Evolutionary conservation across 2,888 invertebrate genomes (phyloP), one percentile per base, ranked within the genome.

Genomic region (Vanessa cardui): DNA sequence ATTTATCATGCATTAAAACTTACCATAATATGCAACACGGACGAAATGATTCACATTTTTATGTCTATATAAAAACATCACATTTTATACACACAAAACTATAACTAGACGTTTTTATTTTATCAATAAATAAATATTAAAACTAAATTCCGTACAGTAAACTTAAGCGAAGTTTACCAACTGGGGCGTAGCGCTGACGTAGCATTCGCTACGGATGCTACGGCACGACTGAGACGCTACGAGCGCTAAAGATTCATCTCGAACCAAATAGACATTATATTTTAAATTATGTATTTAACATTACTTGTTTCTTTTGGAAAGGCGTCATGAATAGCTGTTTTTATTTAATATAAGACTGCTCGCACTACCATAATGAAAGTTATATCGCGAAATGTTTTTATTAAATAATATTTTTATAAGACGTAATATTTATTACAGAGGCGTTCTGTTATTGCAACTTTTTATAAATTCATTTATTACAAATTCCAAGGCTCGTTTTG

Each of bases 121-220:
- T 54, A n/a, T 2, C 31, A 16, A 26, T 1, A 16, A 52, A n/a
- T 33, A 33, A 33, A 26, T 56, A 18, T 18, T 39, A 52, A 5
- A 52, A 9, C 33, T 18, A 31, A 44, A 49, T 39, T 6, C 47
- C 58, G 58, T 39, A 64, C 26, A 59, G 52, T 21, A 65, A 65
- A 65, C 60, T 65, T 60, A 50, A 47, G 31, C 68, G 67, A 56
- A 69, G 63, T 62, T 68, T 61, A 58, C 46, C 58, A 65, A 68
- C 66, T 56, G 68, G 60, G 62, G 6, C 21, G 66, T 58, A 59
- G 58, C 44, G 20, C 16, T 16, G 58, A 20, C 68, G 74, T 74
- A 72, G 73, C 72, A 66, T 1, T 64, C 66, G 66, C 64, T 69
- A 72, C 73, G 74, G 64, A 61, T 62, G 72, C 74, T 74, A 66